Percentiles rank a stretch among this genome's conserved stretches.
Evolutionary conservation across 2,888 invertebrate species (phyloP).

Genomic region (Cryptus viduatorius): DNA sequence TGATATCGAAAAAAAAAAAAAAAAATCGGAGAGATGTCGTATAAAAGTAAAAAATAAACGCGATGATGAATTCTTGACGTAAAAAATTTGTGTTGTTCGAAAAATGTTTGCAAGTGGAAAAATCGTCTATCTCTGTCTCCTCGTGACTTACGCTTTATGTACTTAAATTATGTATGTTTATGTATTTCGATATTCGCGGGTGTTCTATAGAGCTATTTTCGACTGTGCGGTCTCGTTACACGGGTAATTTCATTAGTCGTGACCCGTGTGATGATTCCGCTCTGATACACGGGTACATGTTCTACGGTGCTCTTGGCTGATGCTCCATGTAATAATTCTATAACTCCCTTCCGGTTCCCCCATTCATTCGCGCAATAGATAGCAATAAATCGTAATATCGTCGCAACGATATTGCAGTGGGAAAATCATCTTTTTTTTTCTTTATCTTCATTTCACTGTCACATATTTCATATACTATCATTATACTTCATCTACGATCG

Average conservation of each 20-base stretch:
- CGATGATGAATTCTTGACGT: not conserved
- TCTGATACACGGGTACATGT: conserved; percentile 63
- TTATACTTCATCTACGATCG: conserved; percentile 67
- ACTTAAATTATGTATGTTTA: conserved; percentile 55
- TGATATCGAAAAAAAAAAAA: not conserved
- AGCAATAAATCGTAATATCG: conserved; percentile 42
- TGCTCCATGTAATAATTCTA: conserved; percentile 54
- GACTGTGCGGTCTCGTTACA: conserved; percentile 60
- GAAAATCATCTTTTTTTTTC: conserved; percentile 52
- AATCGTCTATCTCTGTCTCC: not conserved
- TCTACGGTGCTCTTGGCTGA: conserved; percentile 65
- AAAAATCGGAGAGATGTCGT: not conserved
- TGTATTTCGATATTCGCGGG: conserved; percentile 56
- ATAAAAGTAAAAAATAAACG: not conserved
- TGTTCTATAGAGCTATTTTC: conserved; percentile 59
- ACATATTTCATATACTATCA: conserved; percentile 43
- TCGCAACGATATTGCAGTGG: conserved; percentile 74
- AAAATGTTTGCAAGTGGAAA: not conserved
- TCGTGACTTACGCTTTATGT: conserved; percentile 36
- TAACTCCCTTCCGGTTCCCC: conserved; percentile 19
- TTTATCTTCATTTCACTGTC: conserved; percentile 51
- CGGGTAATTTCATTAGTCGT: conserved; percentile 38
- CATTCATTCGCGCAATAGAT: conserved; percentile 32
- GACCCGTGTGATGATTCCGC: conserved; percentile 54
- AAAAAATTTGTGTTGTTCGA: not conserved